These are phyloP conservation scores for Heterotilapia buettikoferi DNA, from an alignment of 2,113 vertebrate genomes.

Conservation along the genomic window DNA sequence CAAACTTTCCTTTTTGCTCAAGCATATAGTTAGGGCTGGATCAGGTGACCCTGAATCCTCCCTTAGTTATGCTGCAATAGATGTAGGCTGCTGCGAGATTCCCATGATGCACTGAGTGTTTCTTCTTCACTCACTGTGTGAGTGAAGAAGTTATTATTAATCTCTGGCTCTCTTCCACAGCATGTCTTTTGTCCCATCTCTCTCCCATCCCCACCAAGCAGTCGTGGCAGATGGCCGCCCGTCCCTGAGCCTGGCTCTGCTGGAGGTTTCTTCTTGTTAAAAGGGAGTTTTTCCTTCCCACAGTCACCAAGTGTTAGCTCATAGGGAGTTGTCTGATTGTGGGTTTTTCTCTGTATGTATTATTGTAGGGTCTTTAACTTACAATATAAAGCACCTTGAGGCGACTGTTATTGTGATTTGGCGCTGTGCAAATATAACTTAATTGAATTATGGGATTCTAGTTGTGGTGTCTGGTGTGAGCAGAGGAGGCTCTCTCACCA, in stretches of 20 bases:
- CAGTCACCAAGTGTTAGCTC: neutral
- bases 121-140: neutral
- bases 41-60: neutral
- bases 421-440: neutral
- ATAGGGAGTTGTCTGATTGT: neutral
- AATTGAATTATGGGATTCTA: neutral
- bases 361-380: neutral
- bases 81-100: accelerated
- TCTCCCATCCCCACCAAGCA: neutral
- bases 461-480: neutral
- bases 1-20: no score
- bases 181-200: neutral
- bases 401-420: neutral
- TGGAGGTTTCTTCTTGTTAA: neutral
- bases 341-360: neutral
- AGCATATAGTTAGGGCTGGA: no score
- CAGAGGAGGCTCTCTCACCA: neutral
- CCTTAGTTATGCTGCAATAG: neutral
- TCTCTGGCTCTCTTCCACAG: neutral
- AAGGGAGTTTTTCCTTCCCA: neutral
- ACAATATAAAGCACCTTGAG: neutral
- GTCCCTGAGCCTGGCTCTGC: neutral
- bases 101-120: neutral
- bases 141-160: neutral
- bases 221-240: neutral